A percentile compares a stretch with the other conserved stretches of the same genome.
phyloP scores from a whole-genome alignment of 2,797 vertebrate species.

The Xerus rutilus region DNA sequence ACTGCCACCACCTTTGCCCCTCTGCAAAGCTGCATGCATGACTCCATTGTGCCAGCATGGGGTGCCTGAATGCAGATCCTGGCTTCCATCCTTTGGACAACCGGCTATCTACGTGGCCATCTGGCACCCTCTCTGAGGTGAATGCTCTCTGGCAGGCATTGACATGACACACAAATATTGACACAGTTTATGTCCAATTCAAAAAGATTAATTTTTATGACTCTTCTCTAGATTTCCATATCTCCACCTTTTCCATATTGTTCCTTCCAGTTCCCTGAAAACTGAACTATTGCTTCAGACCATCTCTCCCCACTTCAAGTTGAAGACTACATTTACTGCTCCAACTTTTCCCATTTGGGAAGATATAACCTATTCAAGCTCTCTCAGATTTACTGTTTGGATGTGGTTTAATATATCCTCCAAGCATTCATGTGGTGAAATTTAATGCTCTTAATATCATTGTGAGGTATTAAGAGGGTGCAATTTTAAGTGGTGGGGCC shows the following conservation, averaged over 20 bases:
- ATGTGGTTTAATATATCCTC: too few relatives aligned
- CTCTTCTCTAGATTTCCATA: background rate
- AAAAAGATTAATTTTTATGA: background rate
- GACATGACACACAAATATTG: background rate
- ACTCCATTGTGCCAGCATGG: background rate
- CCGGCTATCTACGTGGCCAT: too few relatives aligned
- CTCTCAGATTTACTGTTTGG: background rate
- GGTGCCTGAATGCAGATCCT: background rate
- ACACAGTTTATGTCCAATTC: background rate
- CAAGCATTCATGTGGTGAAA: background rate
- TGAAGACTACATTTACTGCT: background rate
- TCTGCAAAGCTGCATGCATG: background rate
- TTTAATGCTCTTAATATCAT: too few relatives aligned
- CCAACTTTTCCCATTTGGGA: background rate
- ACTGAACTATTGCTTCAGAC: background rate
- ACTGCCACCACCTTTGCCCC: accelerated
- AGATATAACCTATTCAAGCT: background rate
- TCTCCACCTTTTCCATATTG: background rate
- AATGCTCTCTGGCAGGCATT: background rate
- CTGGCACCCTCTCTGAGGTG: background rate
- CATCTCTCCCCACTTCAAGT: background rate
- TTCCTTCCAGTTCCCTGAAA: background rate
- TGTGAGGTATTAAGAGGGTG: background rate
- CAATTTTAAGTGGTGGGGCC: background rate
- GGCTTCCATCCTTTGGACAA: background rate